phyloP scores from a whole-genome alignment of 1,140 invertebrate genomes.

The Camponotus pennsylvanicus region DNA sequence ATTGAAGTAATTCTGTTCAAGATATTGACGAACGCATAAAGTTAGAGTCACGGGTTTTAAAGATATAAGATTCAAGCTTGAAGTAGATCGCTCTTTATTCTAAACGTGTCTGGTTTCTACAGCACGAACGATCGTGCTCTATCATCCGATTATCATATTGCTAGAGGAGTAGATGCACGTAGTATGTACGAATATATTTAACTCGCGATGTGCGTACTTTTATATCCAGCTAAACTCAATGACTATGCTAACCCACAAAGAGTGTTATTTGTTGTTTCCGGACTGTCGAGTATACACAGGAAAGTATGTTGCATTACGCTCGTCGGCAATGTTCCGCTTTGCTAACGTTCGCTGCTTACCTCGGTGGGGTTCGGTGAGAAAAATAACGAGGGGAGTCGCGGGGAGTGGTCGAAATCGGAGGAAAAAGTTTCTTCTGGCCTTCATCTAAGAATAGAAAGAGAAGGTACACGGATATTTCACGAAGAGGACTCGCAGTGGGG shows the following conservation, averaged over 20 bases:
- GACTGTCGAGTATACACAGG: not conserved
- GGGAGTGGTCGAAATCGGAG: slow-evolving; percentile 13
- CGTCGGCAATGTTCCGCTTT: not conserved
- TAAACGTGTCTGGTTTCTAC: slow-evolving; percentile 1
- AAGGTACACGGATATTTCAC: slow-evolving; percentile 6
- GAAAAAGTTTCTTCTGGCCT: not conserved
- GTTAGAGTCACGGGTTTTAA: not conserved
- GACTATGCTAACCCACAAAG: not conserved
- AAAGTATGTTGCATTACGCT: slow-evolving; percentile 15
- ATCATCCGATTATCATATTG: slow-evolving; percentile 20
- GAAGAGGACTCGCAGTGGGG: slow-evolving; percentile 55
- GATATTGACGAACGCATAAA: not conserved
- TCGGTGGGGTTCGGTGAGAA: not conserved
- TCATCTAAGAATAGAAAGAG: slow-evolving; percentile 12
- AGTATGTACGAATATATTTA: not conserved
- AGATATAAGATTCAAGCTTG: too few species aligned
- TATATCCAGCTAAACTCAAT: slow-evolving; percentile 20
- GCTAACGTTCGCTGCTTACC: not conserved
- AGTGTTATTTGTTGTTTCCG: slow-evolving; percentile 29
- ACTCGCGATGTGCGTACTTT: slow-evolving; percentile 3
- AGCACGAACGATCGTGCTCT: not conserved
- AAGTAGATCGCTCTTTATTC: not conserved
- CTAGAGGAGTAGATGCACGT: not conserved
- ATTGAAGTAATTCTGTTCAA: not conserved
- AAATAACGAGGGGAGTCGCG: slow-evolving; percentile 19